Percentiles rank a stretch among this genome's conserved stretches.
phyloP scores from a whole-genome alignment of 1,140 invertebrate species.

The Megalopta genalis region DNA sequence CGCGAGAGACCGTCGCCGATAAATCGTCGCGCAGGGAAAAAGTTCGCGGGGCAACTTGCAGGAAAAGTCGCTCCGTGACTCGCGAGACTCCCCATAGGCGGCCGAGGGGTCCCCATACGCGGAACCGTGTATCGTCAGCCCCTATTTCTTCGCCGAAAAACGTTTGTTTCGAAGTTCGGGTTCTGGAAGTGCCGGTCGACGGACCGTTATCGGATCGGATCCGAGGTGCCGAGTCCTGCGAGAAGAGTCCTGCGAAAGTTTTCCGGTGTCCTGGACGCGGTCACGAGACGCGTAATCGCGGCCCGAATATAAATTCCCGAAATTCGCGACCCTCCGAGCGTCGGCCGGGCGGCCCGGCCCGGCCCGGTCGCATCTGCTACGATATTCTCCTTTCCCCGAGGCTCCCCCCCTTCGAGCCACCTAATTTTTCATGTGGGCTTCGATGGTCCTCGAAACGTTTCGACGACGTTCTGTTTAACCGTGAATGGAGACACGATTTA shows the following conservation, averaged over 20 bases:
- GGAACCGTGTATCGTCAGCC: not conserved
- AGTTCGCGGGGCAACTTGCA: not conserved
- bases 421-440: constrained; percentile 38
- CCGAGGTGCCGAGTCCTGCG: constrained; percentile 1
- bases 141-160: not conserved
- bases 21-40: not conserved
- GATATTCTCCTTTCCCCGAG: not conserved
- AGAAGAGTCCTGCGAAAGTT: not conserved
- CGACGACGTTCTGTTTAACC: constrained; percentile 5
- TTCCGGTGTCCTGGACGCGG: constrained; percentile 9
- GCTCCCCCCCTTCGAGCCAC: too few relatives aligned
- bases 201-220: constrained; percentile 15
- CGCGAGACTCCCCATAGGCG: not conserved
- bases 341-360: not conserved
- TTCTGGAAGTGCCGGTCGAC: not conserved
- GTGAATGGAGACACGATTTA: constrained; percentile 14
- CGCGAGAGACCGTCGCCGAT: not conserved
- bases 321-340: constrained; percentile 1
- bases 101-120: not conserved
- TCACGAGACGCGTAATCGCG: constrained; percentile 39
- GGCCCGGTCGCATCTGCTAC: constrained; percentile 19
- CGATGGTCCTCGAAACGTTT: constrained; percentile 28
- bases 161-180: constrained; percentile 25
- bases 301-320: constrained; percentile 35
- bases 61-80: not conserved